These are phyloP conservation scores for Vultur gryphus DNA, from an alignment of 2,797 vertebrate species.

Conservation along the genomic window DNA sequence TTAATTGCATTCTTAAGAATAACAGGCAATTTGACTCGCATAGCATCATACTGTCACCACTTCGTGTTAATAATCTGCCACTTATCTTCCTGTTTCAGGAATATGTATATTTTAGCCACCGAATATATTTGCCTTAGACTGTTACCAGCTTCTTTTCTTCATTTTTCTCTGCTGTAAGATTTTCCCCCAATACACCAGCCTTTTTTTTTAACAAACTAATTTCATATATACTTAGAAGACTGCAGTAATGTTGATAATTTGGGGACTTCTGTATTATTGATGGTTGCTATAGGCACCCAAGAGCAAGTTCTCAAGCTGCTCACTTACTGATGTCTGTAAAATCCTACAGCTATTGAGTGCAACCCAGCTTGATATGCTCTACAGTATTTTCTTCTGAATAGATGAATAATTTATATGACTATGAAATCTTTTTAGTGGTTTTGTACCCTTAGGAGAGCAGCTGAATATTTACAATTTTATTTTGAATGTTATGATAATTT, in stretches of 20 bases:
- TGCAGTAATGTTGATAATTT: not conserved
- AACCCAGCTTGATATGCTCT: not conserved
- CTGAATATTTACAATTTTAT: not conserved
- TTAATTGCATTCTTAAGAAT: not conserved
- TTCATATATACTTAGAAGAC: not conserved
- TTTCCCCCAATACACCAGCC: not conserved
- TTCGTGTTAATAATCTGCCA: not conserved
- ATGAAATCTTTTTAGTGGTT: not conserved
- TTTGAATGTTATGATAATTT: not conserved
- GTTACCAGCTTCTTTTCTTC: not conserved
- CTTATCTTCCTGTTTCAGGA: not conserved
- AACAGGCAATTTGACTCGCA: not conserved
- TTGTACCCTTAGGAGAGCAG: not conserved
- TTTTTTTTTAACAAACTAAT: not conserved
- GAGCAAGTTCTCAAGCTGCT: not conserved
- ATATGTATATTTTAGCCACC: not conserved
- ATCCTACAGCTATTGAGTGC: not conserved
- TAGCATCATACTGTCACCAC: not conserved
- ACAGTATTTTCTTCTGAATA: not conserved
- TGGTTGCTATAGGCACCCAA: constrained; percentile 2
- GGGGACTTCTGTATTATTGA: not conserved
- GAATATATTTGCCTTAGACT: not conserved
- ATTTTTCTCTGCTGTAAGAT: not conserved
- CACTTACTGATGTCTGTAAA: not conserved
- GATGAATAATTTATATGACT: not conserved